Evolutionary conservation across 2,888 invertebrate species (phyloP).

Genomic region (Nephrotoma guestfalica): DNA sequence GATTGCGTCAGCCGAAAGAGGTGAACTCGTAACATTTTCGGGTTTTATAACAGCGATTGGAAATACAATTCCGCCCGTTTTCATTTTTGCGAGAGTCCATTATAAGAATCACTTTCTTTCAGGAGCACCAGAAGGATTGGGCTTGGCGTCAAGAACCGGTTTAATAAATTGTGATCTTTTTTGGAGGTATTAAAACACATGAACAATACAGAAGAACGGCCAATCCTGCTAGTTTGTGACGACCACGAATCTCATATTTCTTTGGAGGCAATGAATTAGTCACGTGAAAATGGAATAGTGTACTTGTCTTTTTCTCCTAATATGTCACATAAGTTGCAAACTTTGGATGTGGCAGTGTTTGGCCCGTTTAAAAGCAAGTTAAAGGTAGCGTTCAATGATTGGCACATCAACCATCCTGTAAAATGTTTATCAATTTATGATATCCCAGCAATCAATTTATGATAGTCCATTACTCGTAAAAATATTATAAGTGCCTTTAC

Average conservation of each 20-base stretch:
- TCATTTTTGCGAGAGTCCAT: conserved; percentile 18
- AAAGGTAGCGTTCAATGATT: no score
- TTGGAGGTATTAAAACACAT: conserved; percentile 16
- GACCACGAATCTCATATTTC: conserved; percentile 22
- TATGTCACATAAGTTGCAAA: conserved; percentile 8
- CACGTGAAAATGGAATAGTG: conserved; percentile 24
- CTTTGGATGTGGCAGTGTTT: conserved; percentile 11
- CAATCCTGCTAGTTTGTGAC: conserved; percentile 17
- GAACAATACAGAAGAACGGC: conserved; percentile 14
- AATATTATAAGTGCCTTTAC: no score
- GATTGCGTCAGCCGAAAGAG: conserved; percentile 24
- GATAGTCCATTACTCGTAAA: no score
- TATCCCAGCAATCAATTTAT: no score
- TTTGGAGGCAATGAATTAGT: conserved; percentile 19
- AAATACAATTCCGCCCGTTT: conserved; percentile 22
- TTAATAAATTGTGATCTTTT: conserved; percentile 20
- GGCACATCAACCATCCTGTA: background rate
- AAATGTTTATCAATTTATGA: no score
- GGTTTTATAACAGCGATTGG: conserved; percentile 19
- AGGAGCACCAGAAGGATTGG: conserved; percentile 17
- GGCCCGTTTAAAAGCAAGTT: no score
- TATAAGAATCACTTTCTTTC: conserved; percentile 15
- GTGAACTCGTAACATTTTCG: conserved; percentile 22
- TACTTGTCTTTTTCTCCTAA: conserved; percentile 10
- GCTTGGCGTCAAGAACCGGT: conserved; percentile 16